A percentile compares a stretch with the other conserved stretches of the same genome.
These are phyloP conservation scores for Drosophila melanocephala DNA, from an alignment of 2,888 invertebrate species.

Conservation along the genomic window DNA sequence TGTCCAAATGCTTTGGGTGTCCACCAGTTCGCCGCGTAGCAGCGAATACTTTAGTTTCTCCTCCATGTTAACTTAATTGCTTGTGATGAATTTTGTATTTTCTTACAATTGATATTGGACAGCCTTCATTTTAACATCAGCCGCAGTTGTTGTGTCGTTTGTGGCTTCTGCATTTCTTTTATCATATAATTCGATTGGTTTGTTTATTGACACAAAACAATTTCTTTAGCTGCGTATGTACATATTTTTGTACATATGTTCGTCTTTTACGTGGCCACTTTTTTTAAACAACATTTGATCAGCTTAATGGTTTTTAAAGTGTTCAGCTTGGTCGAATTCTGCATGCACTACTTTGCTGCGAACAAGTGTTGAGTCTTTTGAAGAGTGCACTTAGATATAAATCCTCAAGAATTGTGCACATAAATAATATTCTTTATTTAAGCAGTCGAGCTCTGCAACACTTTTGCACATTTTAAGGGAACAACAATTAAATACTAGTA, in stretches of 20 bases:
- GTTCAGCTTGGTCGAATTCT: background rate
- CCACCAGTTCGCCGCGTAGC: conserved; percentile 85
- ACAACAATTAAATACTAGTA: background rate
- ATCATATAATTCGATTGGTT: conserved; percentile 14
- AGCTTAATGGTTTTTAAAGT: background rate
- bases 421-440: background rate
- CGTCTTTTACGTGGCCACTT: conserved; percentile 65
- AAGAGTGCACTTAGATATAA: background rate
- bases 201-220: conserved; percentile 25
- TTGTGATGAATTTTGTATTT: conserved; percentile 28
- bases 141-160: conserved; percentile 28
- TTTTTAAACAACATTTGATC: conserved; percentile 42
- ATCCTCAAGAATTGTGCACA: background rate
- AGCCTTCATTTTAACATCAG: conserved; percentile 21
- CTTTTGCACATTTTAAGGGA: background rate
- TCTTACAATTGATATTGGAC: conserved; percentile 24
- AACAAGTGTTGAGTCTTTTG: background rate
- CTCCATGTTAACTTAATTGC: conserved; percentile 69
- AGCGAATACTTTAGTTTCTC: conserved; percentile 85
- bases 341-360: conserved; percentile 17
- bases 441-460: background rate
- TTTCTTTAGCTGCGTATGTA: conserved; percentile 23
- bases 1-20: conserved; percentile 85
- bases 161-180: conserved; percentile 47
- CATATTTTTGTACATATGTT: conserved; percentile 26